Evolutionary conservation across 2,888 invertebrate genomes (phyloP), one percentile per base, ranked within the genome.

Genomic region (Dermolepida albohirtum): DNA sequence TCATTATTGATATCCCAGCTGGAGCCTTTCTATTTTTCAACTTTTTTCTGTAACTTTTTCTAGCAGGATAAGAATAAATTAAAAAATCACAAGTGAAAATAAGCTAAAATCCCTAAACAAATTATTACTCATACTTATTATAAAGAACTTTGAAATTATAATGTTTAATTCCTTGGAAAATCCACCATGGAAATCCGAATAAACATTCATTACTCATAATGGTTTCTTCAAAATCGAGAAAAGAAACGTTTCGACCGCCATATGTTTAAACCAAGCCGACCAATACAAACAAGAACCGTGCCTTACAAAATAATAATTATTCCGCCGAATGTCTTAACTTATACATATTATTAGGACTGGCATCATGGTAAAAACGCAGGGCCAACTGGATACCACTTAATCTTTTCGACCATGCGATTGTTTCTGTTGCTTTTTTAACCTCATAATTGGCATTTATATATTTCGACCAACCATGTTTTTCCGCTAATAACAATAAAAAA

Each of bases 291-390:
- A 17, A 11, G 39, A 41, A 27, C 50, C 66, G 66, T 66, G 50
- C 50, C n/a, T 50, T 41, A 41, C 39, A 50, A 66, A 22, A 66
- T 40, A 27, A 40, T 47, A 59, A 66, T 66, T 66, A 66, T 59
- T 64, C 39, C 12, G 14, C 62, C 44, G 63, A 67, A 67, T 67
- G 63, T 67, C 51, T 67, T 63, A 63, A 17, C 22, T 43, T 22
- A 43, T 57, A 43, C 67, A 64, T 68, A 50, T 52, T 41, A 64
- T 68, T 68, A 68, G 17, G 57, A 40, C 47, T 29, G 57, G 47
- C 39, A 49, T 34, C 14, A 16, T 34, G 40, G 22, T 2, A 16
- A 40, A 34, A 47, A 17, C 47, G 16, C 16, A 12, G 51, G 51
- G 29, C 29, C 8, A 29, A 34, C 43, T 11, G n/a, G 17, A 6